Evolutionary conservation across 2,888 invertebrate species (phyloP), one percentile per base, ranked within the genome.

Genomic region (Pachycephus smyrnensis): DNA sequence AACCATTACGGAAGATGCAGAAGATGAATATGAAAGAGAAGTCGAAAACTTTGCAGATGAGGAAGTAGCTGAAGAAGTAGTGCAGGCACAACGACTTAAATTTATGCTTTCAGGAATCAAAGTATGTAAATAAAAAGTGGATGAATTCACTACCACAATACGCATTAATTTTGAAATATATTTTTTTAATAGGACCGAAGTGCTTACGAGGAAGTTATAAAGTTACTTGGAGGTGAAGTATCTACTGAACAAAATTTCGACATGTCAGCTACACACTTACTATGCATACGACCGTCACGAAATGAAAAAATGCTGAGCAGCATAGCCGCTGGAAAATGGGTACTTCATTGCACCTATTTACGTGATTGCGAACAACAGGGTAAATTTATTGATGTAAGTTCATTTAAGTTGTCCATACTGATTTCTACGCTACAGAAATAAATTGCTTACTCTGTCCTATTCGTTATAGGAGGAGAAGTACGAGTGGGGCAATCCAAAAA

Each of bases 281-380:
- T 98, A 40, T 96, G 96, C 84, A 93, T 95, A 73, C 94, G 94
- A 86, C 95, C 95, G 0, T 93, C 94, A 12, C 94, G 97, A 79
- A 98, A 97, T 88, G 98, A 98, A 92, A 98, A 98, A 92, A 94
- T 96, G 92, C 92, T 98, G 36, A 95, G 96, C 0, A 95, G 96
- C 79, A 94, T 98, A 80, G 98, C 98, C 0, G 94, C 96, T 0
- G 98, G 98, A 31, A 95, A 96, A 86, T 98, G 98, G 98, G 94
- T 98, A 15, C 91, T 98, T n/a, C 96, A 97, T 86, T 94, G 95
- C 1, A 94, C 94, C 0, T 98, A 97, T 87, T 92, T 98, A 1
- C 94, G 94, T 9, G 93, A 95, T 73, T 96, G 96, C 77, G 91
- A 94, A 12, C 92, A 93, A 36, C 92, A 92, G 1, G 94, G 94